A percentile compares a stretch with the other conserved stretches of the same genome.
phyloP scores from a whole-genome alignment of 1,140 invertebrate genomes.

The Pemphigus obesinymphae region DNA sequence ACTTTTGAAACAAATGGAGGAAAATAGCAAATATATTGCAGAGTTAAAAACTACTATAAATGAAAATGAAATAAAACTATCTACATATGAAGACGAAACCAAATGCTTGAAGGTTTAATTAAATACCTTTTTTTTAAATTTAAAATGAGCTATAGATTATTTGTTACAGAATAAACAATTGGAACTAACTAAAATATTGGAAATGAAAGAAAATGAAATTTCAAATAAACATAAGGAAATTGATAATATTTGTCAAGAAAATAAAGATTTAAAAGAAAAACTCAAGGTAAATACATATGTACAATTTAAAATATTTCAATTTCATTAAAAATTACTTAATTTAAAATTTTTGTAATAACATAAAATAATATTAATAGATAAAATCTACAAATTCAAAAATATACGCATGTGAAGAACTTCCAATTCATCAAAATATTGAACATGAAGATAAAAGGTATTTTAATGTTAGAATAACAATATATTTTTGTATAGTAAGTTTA shows the following conservation, averaged over 20 bases:
- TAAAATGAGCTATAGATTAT: not conserved
- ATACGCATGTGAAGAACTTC: not conserved
- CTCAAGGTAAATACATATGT: not conserved
- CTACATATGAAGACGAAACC: not conserved
- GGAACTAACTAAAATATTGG: not conserved
- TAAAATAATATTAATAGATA: not conserved
- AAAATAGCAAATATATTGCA: conserved; percentile 33
- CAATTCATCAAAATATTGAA: not conserved
- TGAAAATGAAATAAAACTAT: not conserved
- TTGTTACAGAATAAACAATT: conserved; percentile 1
- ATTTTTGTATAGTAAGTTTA: not conserved
- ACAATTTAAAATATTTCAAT: not conserved
- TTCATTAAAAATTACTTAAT: not conserved
- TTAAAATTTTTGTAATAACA: not conserved
- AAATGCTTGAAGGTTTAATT: conserved; percentile 11
- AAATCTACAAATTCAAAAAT: no score
- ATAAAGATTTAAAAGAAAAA: not conserved
- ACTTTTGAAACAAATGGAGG: conserved; percentile 34
- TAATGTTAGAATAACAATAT: not conserved
- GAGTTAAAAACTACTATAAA: conserved; percentile 13
- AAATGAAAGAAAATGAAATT: conserved; percentile 24
- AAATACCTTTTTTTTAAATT: not conserved
- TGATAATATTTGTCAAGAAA: not conserved
- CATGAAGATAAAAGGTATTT: not conserved
- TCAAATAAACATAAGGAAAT: not conserved